These are phyloP conservation scores for Gisinianus flammeolus DNA, from an alignment of 2,888 invertebrate species.

Conservation along the genomic window DNA sequence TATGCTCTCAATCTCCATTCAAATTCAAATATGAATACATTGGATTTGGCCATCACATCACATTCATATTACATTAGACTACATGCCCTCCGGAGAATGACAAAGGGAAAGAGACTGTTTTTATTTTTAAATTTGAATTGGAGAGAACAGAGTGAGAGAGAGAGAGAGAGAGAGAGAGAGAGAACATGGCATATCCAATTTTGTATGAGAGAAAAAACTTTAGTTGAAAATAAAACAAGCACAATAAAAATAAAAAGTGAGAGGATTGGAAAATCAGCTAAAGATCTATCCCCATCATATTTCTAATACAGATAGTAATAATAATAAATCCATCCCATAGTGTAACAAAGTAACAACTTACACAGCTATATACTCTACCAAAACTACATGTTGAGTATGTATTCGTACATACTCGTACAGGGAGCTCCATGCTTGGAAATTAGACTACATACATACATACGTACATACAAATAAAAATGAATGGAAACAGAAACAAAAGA, in stretches of 20 bases:
- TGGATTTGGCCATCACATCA: too few species aligned
- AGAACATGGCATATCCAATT: neutral
- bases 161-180: constrained; percentile 8
- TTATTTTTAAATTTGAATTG: neutral
- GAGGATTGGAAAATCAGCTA: constrained; percentile 7
- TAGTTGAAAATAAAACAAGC: too few species aligned
- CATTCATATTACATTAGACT: neutral
- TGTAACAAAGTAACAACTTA: neutral
- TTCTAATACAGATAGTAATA: too few species aligned
- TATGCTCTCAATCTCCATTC: neutral
- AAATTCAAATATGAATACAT: too few species aligned
- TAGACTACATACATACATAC: too few species aligned
- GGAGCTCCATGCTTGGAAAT: too few species aligned
- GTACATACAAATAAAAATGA: too few species aligned
- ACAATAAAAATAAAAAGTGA: too few species aligned
- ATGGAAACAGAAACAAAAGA: too few species aligned
- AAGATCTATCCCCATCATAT: too few species aligned
- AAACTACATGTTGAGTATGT: too few species aligned
- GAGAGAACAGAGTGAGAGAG: neutral
- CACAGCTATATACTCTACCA: neutral
- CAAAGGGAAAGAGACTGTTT: neutral
- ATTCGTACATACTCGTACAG: too few species aligned
- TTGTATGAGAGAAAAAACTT: neutral
- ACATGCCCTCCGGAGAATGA: constrained; percentile 12
- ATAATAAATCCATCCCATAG: neutral